Percentiles rank a stretch among this genome's conserved stretches.
Conservation (phyloP, 2,113 vertebrate genomes). For the Riparia riparia region DNA sequence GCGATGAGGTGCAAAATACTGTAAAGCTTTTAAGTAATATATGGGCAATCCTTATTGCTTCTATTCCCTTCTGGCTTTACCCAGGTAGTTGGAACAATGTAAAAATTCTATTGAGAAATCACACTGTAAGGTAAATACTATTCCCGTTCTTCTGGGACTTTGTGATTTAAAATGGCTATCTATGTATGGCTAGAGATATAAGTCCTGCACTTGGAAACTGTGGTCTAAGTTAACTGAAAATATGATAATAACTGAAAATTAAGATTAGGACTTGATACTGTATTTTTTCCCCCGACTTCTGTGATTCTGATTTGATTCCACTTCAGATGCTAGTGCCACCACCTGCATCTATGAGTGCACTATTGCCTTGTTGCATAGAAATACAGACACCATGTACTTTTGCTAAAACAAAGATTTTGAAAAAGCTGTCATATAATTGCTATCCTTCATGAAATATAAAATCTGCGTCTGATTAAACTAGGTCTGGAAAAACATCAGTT, state of each 20-base stretch:
- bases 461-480: not conserved
- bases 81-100: not conserved
- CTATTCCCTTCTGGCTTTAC: not conserved
- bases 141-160: not conserved
- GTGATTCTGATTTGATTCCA: not conserved
- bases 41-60: not conserved
- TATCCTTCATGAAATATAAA: not conserved
- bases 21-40: not conserved
- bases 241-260: not conserved
- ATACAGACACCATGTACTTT: not conserved
- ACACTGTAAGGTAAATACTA: not conserved
- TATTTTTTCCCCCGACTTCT: not conserved
- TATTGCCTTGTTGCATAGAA: not conserved
- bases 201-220: not conserved
- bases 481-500: not conserved
- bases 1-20: not conserved
- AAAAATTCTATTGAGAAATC: not conserved
- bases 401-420: not conserved
- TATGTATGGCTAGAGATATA: accelerated
- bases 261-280: not conserved
- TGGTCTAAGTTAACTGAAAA: not conserved
- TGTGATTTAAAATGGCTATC: not conserved
- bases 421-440: not conserved
- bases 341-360: not conserved
- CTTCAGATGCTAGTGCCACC: not conserved